phyloP scores from a whole-genome alignment of 2,113 vertebrate genomes.

The Ameiurus melas region DNA sequence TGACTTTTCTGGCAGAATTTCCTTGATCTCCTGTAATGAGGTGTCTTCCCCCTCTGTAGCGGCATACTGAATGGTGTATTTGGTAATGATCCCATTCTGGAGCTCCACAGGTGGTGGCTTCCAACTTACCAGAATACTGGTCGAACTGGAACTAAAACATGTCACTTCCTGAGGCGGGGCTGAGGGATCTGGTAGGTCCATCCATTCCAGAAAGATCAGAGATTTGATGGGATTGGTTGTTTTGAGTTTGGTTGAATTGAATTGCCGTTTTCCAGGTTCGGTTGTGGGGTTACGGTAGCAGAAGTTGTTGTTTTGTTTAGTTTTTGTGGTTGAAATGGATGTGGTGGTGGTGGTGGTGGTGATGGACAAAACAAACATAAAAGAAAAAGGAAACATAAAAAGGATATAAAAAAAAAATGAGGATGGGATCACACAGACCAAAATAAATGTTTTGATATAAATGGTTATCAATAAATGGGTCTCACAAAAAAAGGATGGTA shows the following conservation, averaged over 20 bases:
- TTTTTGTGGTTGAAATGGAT: constrained; percentile 47
- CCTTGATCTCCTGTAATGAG: constrained; percentile 77
- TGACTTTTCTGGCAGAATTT: constrained; percentile 85
- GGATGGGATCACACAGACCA: constrained; percentile 68
- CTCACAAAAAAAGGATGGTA: constrained; percentile 32
- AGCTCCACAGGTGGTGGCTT: constrained; percentile 87
- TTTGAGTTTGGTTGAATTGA: constrained; percentile 48
- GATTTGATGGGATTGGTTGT: constrained; percentile 53
- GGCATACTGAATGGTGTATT: constrained; percentile 88
- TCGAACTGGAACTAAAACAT: constrained; percentile 95
- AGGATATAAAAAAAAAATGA: constrained; percentile 73
- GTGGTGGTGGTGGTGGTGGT: constrained; percentile 65
- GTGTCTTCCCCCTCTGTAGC: constrained; percentile 87
- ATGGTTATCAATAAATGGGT: constrained; percentile 55
- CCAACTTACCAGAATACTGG: constrained; percentile 99
- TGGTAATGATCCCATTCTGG: constrained; percentile 94
- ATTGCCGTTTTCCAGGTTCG: constrained; percentile 55
- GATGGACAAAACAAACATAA: constrained; percentile 78
- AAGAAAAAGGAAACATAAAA: constrained; percentile 78
- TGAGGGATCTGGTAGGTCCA: constrained; percentile 87
- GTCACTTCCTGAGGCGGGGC: constrained; percentile 95
- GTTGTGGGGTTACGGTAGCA: constrained; percentile 33
- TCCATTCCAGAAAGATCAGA: constrained; percentile 62
- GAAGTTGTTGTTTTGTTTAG: constrained; percentile 49
- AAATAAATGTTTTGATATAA: constrained; percentile 64